These are phyloP conservation scores for Pectinophora gossypiella DNA, from an alignment of 1,140 invertebrate species.

Conservation along the genomic window DNA sequence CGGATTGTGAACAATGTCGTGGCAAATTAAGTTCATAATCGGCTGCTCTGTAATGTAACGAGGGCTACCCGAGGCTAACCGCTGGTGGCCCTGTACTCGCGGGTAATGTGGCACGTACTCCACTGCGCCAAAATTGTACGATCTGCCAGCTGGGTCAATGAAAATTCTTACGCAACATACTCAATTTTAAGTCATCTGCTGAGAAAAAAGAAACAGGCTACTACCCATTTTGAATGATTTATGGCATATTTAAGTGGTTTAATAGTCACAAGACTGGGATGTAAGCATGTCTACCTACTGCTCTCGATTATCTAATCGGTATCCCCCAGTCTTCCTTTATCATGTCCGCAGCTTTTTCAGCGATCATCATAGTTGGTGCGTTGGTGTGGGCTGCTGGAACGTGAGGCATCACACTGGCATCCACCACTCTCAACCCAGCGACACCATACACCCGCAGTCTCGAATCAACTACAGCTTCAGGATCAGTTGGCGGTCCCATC, in stretches of 20 bases:
- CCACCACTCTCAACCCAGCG: constrained; percentile 79
- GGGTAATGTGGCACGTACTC: background rate
- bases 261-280: background rate
- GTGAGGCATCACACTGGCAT: constrained; percentile 82
- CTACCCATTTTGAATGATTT: too few species aligned
- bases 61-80: background rate
- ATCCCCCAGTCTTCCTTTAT: constrained; percentile 75
- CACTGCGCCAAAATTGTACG: background rate
- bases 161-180: background rate
- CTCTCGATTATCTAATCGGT: background rate
- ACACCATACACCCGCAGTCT: constrained; percentile 81
- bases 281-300: background rate
- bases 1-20: too few species aligned
- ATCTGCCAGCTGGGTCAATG: background rate
- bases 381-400: constrained; percentile 78
- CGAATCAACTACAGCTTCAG: constrained; percentile 81
- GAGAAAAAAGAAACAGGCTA: background rate
- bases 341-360: constrained; percentile 77
- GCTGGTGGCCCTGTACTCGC: background rate
- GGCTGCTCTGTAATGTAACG: too few species aligned
- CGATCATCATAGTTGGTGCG: constrained; percentile 78
- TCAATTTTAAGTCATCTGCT: background rate
- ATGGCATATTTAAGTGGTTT: too few species aligned
- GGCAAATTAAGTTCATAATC: too few species aligned
- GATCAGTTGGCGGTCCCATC: constrained; percentile 84